Base-by-base conservation (phyloP, 2,888 invertebrate genomes). In the Thera obeliscata region DNA sequence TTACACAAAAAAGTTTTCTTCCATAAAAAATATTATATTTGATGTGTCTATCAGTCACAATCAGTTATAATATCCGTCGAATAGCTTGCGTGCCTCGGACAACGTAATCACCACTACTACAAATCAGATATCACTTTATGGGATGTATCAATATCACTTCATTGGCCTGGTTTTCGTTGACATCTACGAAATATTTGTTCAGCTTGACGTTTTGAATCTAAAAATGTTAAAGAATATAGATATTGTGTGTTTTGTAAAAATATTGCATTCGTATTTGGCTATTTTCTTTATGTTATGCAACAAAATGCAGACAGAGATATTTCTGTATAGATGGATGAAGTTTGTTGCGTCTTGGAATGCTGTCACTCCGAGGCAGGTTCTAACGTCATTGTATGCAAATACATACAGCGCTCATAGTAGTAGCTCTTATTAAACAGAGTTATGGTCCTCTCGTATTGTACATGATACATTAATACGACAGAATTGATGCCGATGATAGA, bases 341-440 rank as follows among this genome's bases (percentile, higher is more conserved):
- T 52, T 11, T 61, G 59, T 38, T 55, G 48, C 35, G 38, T 12
- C 50, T 72, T 77, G 85, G 86, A 87, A 89, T 88, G 87, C 76
- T 74, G 83, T 81, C 76, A 76, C 73, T 60, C 60, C 69, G 72
- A 74, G 75, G 74, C 80, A 77, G 79, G 82, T 82, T 83, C 78
- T 74, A 70, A 52, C 70, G 73, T 81, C 78, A 91, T 91, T 91
- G 91, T 91, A 91, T 91, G 92, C 90, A 90, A 91, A 92, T 91
- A 76, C 72, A 63, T 62, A 74, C 76, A 84, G 79, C 81, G 82
- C 81, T 84, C 22, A 82, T 79, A 81, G 78, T 80, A 84, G 81
- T 79, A 80, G 83, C 78, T 83, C 86, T 87, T 88, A 89, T 90
- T 89, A 86, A 82, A 83, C 84, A 82, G 84, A 89, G 85, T 88